Base-by-base conservation (phyloP, 2,888 invertebrate genomes). In the Chromoteleia sp. region DNA sequence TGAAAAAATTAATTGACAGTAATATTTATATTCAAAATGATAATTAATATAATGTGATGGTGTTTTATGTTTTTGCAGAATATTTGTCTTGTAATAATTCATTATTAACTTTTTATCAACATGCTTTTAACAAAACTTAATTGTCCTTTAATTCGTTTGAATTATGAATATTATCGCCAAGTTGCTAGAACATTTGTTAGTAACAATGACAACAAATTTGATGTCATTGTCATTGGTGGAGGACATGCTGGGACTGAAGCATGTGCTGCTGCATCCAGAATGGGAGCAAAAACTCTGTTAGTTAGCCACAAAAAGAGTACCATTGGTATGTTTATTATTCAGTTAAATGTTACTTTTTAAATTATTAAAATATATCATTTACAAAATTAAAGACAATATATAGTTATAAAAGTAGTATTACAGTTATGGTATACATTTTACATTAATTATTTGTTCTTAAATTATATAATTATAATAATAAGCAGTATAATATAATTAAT, bases 201-300 rank as follows among this genome's bases (percentile, higher is more conserved):
- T 30, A 74, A 73, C 19, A 41, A 73, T 67, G 43, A 75, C 33
- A 30, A 83, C 25, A 89, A 88, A 56, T 94, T 92, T 85, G 96
- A 97, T 93, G 97, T 97, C 0, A 94, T 97, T 84, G 95, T 98
- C 48, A 95, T 98, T 85, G 98, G 98, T 10, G 98, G 97, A 3
- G 98, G 98, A 0, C 98, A 98, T 94, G 98, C 98, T 6, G 98
- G 98, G 10, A 95, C 96, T 4, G 98, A 98, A 92, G 97, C 97
- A 0, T 96, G 96, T 87, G 93, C 96, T 43, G 97, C 97, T 2
- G 94, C 98, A 0, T 95, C 96, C 0, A 93, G 98, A 87, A 96
- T 97, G 95, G 97, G 97, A 6, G 95, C 95, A 0, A 93, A 93
- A 79, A 97, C 97, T 0, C 89, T 97, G 54, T 93, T 98, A 30